Conservation (phyloP, 2,888 invertebrate genomes). For the Kuschelorhynchus macadamiae region DNA sequence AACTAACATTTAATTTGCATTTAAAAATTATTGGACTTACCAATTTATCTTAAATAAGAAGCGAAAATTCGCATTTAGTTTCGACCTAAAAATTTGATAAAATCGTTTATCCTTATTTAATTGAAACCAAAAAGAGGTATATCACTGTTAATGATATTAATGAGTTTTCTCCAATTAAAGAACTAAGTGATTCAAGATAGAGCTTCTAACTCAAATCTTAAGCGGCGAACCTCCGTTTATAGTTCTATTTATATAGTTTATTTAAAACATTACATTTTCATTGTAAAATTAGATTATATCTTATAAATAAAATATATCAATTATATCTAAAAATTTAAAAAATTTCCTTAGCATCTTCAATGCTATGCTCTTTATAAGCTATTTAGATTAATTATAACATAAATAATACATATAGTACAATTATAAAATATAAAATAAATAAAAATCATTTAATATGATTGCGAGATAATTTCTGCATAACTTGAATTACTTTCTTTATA, state of each 20-base stretch:
- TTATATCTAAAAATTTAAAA: not conserved
- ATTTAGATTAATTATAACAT: conserved; percentile 16
- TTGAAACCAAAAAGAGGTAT: conserved; percentile 31
- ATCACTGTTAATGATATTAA: conserved; percentile 27
- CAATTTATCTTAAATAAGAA: conserved; percentile 24
- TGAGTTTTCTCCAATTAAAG: conserved; percentile 25
- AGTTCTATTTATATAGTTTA: conserved; percentile 29
- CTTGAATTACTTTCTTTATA: no score
- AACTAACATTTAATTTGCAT: conserved; percentile 13
- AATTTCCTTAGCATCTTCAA: conserved; percentile 25
- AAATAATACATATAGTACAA: not conserved
- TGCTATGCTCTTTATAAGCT: conserved; percentile 27
- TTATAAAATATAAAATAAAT: not conserved
- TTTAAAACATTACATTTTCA: conserved; percentile 29
- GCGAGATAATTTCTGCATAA: no score
- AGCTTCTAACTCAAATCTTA: conserved; percentile 16
- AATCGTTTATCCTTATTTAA: conserved; percentile 1
- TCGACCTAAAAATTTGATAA: conserved; percentile 17
- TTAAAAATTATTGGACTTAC: conserved; percentile 26
- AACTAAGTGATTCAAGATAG: not conserved
- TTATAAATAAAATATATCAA: conserved; percentile 1
- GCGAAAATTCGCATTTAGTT: conserved; percentile 19
- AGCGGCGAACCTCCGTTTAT: conserved; percentile 18
- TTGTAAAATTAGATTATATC: conserved; percentile 13
- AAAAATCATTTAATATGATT: no score